Conservation (phyloP, 2,797 vertebrate species). For the Knipowitschia caucasica region DNA sequence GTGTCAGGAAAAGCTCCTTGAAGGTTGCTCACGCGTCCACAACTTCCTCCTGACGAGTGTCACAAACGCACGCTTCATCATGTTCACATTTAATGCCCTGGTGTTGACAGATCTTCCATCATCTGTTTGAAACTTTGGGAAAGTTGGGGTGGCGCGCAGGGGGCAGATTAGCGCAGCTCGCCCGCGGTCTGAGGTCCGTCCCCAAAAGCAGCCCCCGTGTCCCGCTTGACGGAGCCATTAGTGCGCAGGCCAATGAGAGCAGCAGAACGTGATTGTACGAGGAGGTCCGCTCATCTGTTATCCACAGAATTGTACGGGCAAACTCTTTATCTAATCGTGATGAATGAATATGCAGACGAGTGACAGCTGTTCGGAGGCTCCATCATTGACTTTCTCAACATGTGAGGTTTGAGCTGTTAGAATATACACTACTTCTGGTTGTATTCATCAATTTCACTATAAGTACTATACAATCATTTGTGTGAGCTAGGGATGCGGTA, state of each 20-base stretch:
- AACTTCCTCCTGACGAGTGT: slow-evolving; percentile 63
- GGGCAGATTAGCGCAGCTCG: slow-evolving; percentile 68
- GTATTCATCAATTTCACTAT: too few species aligned
- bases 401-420: not conserved
- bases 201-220: slow-evolving; percentile 56
- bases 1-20: slow-evolving; percentile 3
- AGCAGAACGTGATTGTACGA: slow-evolving; percentile 69
- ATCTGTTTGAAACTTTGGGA: slow-evolving; percentile 64
- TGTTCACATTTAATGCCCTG: slow-evolving; percentile 65
- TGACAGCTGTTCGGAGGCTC: slow-evolving; percentile 79
- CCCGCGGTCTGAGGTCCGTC: slow-evolving; percentile 50
- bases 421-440: too few species aligned
- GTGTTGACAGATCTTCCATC: slow-evolving; percentile 76
- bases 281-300: slow-evolving; percentile 71
- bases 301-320: slow-evolving; percentile 72
- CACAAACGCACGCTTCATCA: slow-evolving; percentile 67
- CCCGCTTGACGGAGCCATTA: slow-evolving; percentile 66
- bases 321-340: slow-evolving; percentile 81
- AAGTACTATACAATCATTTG: too few species aligned
- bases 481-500: too few species aligned
- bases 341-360: slow-evolving; percentile 73
- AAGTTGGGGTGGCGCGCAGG: slow-evolving; percentile 66
- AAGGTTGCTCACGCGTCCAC: slow-evolving; percentile 23
- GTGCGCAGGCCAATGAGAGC: slow-evolving; percentile 66
- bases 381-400: slow-evolving; percentile 18